phyloP scores from a whole-genome alignment of 2,888 invertebrate species.

The Ectobius pallidus region DNA sequence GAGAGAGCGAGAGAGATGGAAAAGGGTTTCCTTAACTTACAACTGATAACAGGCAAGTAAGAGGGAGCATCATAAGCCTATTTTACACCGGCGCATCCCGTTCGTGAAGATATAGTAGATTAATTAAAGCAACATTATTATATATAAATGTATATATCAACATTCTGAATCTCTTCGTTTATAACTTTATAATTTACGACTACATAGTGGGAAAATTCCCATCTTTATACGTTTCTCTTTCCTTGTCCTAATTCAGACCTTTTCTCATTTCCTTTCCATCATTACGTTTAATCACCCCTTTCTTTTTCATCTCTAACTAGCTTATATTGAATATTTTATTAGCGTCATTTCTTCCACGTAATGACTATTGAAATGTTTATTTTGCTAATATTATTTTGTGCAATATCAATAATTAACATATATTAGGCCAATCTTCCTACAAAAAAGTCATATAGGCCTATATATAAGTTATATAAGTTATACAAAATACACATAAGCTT shows the following conservation, averaged over 20 bases:
- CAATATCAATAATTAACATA: too few relatives aligned
- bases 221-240: conserved; percentile 30
- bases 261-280: conserved; percentile 16
- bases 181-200: conserved; percentile 59
- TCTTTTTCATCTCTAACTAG: too few relatives aligned
- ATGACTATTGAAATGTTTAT: too few relatives aligned
- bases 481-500: too few relatives aligned
- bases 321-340: too few relatives aligned
- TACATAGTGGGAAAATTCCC: conserved; percentile 37
- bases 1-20: conserved; percentile 43
- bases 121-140: conserved; percentile 59
- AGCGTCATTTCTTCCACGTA: too few relatives aligned
- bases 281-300: too few relatives aligned
- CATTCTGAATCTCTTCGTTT: conserved; percentile 57
- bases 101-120: conserved; percentile 55
- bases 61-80: conserved; percentile 39
- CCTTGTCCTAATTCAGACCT: background rate
- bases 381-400: too few relatives aligned
- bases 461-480: too few relatives aligned
- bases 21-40: conserved; percentile 42
- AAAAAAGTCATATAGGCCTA: too few relatives aligned
- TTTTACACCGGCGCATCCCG: conserved; percentile 24
- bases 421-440: too few relatives aligned
- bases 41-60: conserved; percentile 44
- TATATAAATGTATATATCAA: conserved; percentile 57